Percentiles rank a stretch among this genome's conserved stretches.
Evolutionary conservation across 1,140 invertebrate genomes (phyloP).

Genomic region (Sitobion miscanthi): DNA sequence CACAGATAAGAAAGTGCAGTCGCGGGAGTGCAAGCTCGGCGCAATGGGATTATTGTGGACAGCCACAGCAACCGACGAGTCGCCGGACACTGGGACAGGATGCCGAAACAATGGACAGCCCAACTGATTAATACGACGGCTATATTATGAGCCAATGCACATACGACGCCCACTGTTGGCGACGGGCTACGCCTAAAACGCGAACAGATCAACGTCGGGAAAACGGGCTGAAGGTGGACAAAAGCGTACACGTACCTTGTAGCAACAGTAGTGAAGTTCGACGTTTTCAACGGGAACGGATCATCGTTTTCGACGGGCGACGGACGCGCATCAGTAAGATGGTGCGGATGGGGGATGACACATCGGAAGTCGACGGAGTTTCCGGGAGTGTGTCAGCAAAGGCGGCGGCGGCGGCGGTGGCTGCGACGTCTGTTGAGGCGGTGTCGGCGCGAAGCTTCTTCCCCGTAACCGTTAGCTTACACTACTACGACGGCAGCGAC

Average conservation of each 20-base stretch:
- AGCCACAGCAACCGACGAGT: neutral
- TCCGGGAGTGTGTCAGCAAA: neutral
- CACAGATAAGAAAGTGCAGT: neutral
- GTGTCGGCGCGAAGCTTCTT: neutral
- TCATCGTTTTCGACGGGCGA: neutral
- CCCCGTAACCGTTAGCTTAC: neutral
- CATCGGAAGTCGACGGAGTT: no score
- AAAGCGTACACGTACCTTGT: neutral
- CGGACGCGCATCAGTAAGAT: neutral
- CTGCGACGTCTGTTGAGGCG: neutral
- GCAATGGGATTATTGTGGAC: neutral
- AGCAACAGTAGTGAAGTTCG: neutral
- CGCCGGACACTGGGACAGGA: neutral
- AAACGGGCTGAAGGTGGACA: neutral
- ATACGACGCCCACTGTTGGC: neutral
- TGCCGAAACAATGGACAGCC: neutral
- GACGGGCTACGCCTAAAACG: neutral
- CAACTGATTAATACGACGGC: no score
- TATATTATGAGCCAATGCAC: neutral
- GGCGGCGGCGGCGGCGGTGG: neutral
- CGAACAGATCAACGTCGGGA: neutral
- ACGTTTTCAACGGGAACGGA: neutral
- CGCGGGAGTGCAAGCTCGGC: neutral
- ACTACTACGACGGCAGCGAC: neutral
- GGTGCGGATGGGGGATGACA: neutral